These are phyloP conservation scores for Meloidogyne hapla DNA, from an alignment of 1,140 invertebrate genomes.

Conservation along the genomic window DNA sequence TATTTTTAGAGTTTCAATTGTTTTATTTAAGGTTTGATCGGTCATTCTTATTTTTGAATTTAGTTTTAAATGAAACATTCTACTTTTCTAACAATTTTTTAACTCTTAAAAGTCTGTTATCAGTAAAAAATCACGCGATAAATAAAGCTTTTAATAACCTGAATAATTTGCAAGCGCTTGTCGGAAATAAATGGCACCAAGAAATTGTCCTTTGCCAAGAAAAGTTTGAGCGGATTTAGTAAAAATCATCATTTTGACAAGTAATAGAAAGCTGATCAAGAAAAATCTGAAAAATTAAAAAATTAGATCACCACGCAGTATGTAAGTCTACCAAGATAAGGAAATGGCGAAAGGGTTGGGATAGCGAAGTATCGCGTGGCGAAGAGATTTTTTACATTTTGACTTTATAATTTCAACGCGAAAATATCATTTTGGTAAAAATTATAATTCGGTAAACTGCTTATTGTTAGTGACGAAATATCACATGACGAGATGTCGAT, in stretches of 20 bases:
- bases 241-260: background rate
- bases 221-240: background rate
- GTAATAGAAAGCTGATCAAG: background rate
- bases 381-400: no score
- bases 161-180: background rate
- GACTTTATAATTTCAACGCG: no score
- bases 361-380: no score
- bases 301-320: background rate
- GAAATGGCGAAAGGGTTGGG: no score
- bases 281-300: background rate
- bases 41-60: background rate
- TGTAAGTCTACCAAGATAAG: no score
- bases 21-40: background rate
- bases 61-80: no score
- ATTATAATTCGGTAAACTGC: no score
- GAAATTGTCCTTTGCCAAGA: background rate
- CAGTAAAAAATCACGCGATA: conserved; percentile 5
- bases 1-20: background rate
- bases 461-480: no score
- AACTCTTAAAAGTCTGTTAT: background rate
- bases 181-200: background rate
- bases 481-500: no score
- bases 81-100: background rate
- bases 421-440: no score
- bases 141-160: background rate